Evolutionary conservation across 2,797 vertebrate species (phyloP), one percentile per base, ranked within the genome.

Genomic region (Melanotaenia maccullochi): DNA sequence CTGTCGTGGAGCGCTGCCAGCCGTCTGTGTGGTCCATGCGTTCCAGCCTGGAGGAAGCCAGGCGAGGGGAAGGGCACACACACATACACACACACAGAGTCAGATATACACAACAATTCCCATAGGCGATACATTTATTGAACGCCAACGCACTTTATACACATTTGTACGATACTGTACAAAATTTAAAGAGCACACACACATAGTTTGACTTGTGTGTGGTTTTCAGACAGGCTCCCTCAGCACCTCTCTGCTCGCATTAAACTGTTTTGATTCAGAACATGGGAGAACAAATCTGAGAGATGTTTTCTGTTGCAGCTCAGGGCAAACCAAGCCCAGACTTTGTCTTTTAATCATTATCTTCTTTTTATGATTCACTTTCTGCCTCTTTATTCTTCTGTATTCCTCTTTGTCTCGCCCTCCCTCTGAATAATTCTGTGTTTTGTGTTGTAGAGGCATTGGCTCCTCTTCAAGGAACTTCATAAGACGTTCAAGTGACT

Each of bases 1-100:
- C 90, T 87, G 90, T 85, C 75, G 88, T 94, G 94, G 93, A 94
- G 85, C 70, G 20, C 82, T 93, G 94, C 94, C 94, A 95, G 93
- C 85, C 92, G 85, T 93, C 93, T 95, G 94, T 95, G 94, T 95
- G 95, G 94, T 95, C 95, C 92, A 89, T 89, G 90, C 90, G 89
- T 93, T 94, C 93, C 93, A 93, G 93, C 90, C 88, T 84, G 90
- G 89, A 94, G 93, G 92, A 94, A 93, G 89, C 93, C 93, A 93
- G 92, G 90, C 90, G 79, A 85, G 89, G 44, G 85, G 88, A 90
- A 90, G 86, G 92, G 90, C 76, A 85, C 81, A 78, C 75, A 83
- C 85, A 68, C 85, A 69, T 78, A 77, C 84, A 71, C 75, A 25
- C 76, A 60, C 79, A 69, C 79, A 65, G 78, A 68, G 69, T 51